Percentiles rank a stretch among this genome's conserved stretches.
phyloP scores from a whole-genome alignment of 1,140 invertebrate genomes.

The Drosophila santomea region DNA sequence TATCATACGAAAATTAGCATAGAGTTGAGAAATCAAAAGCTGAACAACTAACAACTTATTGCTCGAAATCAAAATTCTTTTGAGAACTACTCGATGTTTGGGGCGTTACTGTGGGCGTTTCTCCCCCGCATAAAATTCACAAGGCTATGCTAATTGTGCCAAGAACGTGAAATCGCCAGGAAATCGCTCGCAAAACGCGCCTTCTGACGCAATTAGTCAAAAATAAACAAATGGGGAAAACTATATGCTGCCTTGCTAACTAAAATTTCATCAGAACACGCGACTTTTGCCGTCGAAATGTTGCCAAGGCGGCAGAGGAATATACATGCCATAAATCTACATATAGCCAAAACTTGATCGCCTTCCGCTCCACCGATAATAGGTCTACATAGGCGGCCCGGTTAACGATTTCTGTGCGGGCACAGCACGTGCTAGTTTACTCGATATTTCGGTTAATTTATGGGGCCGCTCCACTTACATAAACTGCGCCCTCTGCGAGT shows the following conservation, averaged over 20 bases:
- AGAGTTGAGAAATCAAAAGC: conserved; percentile 31
- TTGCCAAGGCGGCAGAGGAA: conserved; percentile 43
- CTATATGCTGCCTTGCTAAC: conserved; percentile 31
- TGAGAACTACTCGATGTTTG: conserved; percentile 5
- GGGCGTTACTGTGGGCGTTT: background rate
- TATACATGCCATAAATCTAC: background rate
- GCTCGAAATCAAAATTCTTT: background rate
- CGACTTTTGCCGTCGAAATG: conserved; percentile 48
- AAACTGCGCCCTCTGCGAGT: conserved; percentile 34
- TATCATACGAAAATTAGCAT: conserved; percentile 18
- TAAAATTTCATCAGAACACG: conserved; percentile 38
- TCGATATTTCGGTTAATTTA: conserved; percentile 35
- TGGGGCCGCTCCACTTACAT: conserved; percentile 45
- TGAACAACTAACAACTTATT: conserved; percentile 8
- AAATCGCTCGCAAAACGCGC: conserved; percentile 39
- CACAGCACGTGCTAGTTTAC: conserved; percentile 49
- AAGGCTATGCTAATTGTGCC: conserved; percentile 75
- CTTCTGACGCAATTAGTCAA: conserved; percentile 55
- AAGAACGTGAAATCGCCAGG: conserved; percentile 49
- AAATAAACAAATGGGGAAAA: conserved; percentile 63
- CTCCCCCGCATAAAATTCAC: conserved; percentile 22
- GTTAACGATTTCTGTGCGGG: background rate
- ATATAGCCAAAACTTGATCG: conserved; percentile 7
- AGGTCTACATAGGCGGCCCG: conserved; percentile 20
- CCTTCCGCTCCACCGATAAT: conserved; percentile 6